Base-by-base conservation (phyloP, 1,140 invertebrate genomes). In the Drosophila prosaltans region DNA sequence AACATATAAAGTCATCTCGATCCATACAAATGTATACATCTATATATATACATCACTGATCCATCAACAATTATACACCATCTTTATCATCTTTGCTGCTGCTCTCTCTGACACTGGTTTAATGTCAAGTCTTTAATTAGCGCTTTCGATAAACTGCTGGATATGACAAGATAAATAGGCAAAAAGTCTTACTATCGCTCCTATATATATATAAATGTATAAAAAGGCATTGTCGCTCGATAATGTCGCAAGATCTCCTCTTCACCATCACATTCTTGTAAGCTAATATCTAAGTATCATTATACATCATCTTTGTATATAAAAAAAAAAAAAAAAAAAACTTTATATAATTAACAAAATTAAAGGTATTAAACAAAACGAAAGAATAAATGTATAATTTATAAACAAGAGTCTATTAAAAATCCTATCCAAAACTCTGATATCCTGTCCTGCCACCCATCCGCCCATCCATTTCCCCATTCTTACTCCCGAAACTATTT, bases 91-190 rank as follows among this genome's bases (percentile, higher is more conserved):
- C 59, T 73, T 83, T 48, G 2, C 45, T 48, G 36, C 36, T 39
- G 36, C 7, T 43, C n/a, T 48, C 28, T 30, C 28, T 30, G 16
- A 8, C n/a, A 21, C 45, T 24, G 21, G 76, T 61, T 83, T 84
- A 84, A 84, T 89, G 66, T 68, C 82, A 48, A 80, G 76, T 86
- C 57, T 88, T 67, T 83, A 78, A 80, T 80, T 80, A 86, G 75
- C 88, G 82, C 82, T 86, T 86, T 82, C 82, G 72, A 83, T 77
- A 82, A 86, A 80, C 82, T 80, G 82, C 16, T 16, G 16, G 82
- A 88, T 73, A 55, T 76, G 79, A 79, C 79, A 72, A 79, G 72
- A 68, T 70, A 65, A 16, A 16, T 16, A 16, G 11, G 48, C 65
- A 55, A 77, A 3, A 77, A 69, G 57, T 86, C 78, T 81, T 65